Evolutionary conservation across 2,113 vertebrate species (phyloP).

Genomic region (Entosphenus tridentatus): DNA sequence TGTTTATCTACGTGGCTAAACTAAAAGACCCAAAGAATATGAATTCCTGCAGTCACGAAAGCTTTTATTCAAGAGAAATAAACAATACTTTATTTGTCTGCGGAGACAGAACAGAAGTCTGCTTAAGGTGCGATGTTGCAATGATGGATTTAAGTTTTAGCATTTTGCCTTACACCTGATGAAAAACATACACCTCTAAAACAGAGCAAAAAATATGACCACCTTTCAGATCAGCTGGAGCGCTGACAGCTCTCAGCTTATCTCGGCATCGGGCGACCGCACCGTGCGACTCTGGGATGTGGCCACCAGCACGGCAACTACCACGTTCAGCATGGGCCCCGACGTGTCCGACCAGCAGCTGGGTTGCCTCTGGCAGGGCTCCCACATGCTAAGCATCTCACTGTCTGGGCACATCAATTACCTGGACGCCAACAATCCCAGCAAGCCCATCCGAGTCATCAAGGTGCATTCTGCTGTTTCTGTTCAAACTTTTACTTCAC

Average conservation of each 20-base stretch:
- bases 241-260: constrained; percentile 53
- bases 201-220: too few relatives aligned
- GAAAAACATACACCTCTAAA: too few relatives aligned
- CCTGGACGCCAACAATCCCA: constrained; percentile 72
- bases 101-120: too few relatives aligned
- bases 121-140: too few relatives aligned
- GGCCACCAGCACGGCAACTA: constrained; percentile 33
- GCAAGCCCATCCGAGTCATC: constrained; percentile 46
- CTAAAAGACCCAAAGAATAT: too few relatives aligned
- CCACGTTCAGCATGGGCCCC: constrained; percentile 58
- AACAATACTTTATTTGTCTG: too few relatives aligned
- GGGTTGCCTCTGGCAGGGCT: constrained; percentile 84
- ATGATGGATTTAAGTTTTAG: too few relatives aligned
- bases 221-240: constrained; percentile 44
- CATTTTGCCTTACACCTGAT: too few relatives aligned
- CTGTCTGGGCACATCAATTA: constrained; percentile 89
- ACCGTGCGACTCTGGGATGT: constrained; percentile 93
- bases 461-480: constrained; percentile 31
- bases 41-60: too few relatives aligned
- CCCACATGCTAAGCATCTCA: constrained; percentile 64
- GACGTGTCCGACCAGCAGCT: constrained; percentile 69
- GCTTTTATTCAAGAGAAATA: too few relatives aligned
- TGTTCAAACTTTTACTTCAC: too few relatives aligned
- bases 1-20: too few relatives aligned
- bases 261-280: constrained; percentile 86